Base-by-base conservation (phyloP, 2,888 invertebrate species). In the Alloscopus bannaensis region DNA sequence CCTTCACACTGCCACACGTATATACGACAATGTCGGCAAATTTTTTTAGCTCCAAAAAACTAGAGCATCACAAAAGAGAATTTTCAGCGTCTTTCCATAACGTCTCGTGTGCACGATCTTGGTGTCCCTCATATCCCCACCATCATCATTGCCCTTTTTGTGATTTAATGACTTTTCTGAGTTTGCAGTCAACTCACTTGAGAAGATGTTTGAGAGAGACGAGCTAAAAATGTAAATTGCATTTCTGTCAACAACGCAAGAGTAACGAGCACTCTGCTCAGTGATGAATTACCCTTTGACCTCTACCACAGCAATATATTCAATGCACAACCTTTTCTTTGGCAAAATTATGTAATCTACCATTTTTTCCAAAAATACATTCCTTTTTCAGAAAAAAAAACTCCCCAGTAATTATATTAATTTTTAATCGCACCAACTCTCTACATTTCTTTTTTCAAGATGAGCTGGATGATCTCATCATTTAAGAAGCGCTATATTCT, bases 161-260 rank as follows among this genome's bases (percentile, higher is more conserved):
- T 55, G 55, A 11, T 8, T 59, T 31, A 16, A 59, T 59, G 1
- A 2, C 2, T 50, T 50, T 45, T 4, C n/a, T 45, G 18, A 45
- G 18, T n/a, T 52, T 16, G 6, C 47, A 47, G n/a, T 18, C 3
- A 47, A 18, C n/a, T 36, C 13, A 36, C 8, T 36, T 36, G 36
- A 13, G 13, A 22, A 22, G 4, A 52, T 52, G 52, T 8, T 24
- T 52, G 24, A 24, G 3, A 52, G 52, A 11, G 20, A 20, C 20
- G 16, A 20, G n/a, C 4, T 8, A 24, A 52, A 59, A 59, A 59
- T 59, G 59, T 31, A 59, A 59, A 59, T 59, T 31, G 59, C 59
- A 59, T 59, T 59, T 59, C 59, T 59, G 59, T 59, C 59, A 59
- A 29, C 59, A 52, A 52, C 20, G 28, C 26, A 59, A 59, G 31